These are phyloP conservation scores for Melinaea marsaeus DNA, from an alignment of 2,888 invertebrate genomes.

Conservation along the genomic window DNA sequence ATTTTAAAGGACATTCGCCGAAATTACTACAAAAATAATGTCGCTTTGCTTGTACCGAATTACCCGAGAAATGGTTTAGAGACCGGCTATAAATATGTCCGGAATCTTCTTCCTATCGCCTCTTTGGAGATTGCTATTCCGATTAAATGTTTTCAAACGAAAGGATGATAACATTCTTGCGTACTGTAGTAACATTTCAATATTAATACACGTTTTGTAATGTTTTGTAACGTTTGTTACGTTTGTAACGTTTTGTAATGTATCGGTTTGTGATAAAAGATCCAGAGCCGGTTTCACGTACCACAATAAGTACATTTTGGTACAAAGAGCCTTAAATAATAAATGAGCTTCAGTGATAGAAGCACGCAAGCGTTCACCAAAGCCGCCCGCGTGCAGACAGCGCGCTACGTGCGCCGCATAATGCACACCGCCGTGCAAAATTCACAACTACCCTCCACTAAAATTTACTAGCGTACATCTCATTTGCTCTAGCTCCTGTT, in stretches of 20 bases:
- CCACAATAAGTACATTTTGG: conserved; percentile 52
- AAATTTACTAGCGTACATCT: conserved; percentile 71
- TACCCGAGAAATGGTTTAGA: conserved; percentile 73
- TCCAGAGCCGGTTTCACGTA: conserved; percentile 53
- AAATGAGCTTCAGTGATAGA: conserved; percentile 66
- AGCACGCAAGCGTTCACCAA: conserved; percentile 46
- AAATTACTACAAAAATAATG: conserved; percentile 78
- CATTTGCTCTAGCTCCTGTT: conserved; percentile 68
- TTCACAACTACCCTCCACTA: conserved; percentile 71
- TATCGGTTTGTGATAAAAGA: conserved; percentile 50
- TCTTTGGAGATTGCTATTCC: conserved; percentile 68
- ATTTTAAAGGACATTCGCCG: conserved; percentile 77
- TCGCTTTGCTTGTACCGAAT: conserved; percentile 75
- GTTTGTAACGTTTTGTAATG: conserved; percentile 26
- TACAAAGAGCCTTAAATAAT: conserved; percentile 64
- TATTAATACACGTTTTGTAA: conserved; percentile 12
- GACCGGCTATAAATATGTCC: conserved; percentile 72
- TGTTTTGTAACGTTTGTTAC: no score
- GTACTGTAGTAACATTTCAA: conserved; percentile 21
- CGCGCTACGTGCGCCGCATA: conserved; percentile 73
- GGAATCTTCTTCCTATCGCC: conserved; percentile 70
- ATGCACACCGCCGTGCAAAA: conserved; percentile 70
- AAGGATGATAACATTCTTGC: conserved; percentile 29
- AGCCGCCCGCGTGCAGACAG: conserved; percentile 46
- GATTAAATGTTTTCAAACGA: conserved; percentile 60